Percentiles rank a stretch among this genome's conserved stretches.
Evolutionary conservation across 1,140 invertebrate species (phyloP).

Genomic region (Patella vulgata): DNA sequence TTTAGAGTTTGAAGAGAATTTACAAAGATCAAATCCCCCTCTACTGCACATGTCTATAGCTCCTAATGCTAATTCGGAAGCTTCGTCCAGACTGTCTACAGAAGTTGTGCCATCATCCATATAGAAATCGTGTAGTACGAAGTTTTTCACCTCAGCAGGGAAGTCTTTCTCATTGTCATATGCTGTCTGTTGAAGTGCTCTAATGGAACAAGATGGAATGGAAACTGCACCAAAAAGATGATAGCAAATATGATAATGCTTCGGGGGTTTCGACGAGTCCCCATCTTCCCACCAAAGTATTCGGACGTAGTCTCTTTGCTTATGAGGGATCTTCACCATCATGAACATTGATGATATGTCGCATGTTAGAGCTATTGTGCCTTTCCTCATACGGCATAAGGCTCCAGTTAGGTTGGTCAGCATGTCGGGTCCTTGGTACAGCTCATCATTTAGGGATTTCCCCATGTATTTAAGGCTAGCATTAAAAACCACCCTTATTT

Average conservation of each 20-base stretch:
- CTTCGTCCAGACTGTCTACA: constrained; percentile 17
- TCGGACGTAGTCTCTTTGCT: constrained; percentile 28
- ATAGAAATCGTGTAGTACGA: constrained; percentile 39
- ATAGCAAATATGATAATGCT: constrained; percentile 25
- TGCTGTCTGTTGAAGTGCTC: constrained; percentile 30
- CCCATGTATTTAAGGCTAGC: constrained; percentile 23
- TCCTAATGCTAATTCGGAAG: constrained; percentile 26
- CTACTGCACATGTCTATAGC: constrained; percentile 24
- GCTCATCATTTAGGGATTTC: constrained; percentile 40
- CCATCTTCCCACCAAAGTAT: constrained; percentile 38
- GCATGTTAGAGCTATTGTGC: constrained; percentile 35
- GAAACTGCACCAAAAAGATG: constrained; percentile 36
- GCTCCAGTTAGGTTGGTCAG: constrained; percentile 39
- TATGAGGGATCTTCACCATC: constrained; percentile 23
- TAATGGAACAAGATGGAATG: constrained; percentile 31
- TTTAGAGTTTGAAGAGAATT: constrained; percentile 23
- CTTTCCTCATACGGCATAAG: constrained; percentile 44
- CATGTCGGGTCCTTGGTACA: constrained; percentile 47
- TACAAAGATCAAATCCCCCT: constrained; percentile 36
- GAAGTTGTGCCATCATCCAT: constrained; percentile 45
- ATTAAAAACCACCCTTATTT: too few species aligned
- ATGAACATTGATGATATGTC: constrained; percentile 53
- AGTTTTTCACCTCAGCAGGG: constrained; percentile 14
- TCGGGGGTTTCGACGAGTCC: constrained; percentile 1
- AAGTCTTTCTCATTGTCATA: constrained; percentile 23